phyloP scores from a whole-genome alignment of 2,888 invertebrate species.

The Mylabris sibirica region DNA sequence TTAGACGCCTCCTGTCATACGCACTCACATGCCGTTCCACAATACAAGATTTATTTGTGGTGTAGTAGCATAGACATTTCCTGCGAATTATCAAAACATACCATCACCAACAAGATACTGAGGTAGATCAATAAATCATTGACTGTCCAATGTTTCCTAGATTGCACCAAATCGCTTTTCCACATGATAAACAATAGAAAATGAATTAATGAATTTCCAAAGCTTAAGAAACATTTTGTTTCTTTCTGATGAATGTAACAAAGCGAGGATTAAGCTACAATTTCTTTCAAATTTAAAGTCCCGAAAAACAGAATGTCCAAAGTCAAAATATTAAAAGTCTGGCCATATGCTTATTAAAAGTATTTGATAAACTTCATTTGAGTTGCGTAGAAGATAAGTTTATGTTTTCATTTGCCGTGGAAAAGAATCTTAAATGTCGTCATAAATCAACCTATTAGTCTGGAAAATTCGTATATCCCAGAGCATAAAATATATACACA shows the following conservation, averaged over 20 bases:
- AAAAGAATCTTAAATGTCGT: neutral
- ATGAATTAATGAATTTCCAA: too few species aligned
- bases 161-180: neutral
- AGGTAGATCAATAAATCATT: neutral
- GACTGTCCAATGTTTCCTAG: neutral
- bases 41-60: slow-evolving; percentile 55
- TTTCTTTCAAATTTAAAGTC: too few species aligned
- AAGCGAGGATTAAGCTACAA: too few species aligned
- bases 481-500: neutral
- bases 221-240: too few species aligned
- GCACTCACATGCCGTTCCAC: slow-evolving; percentile 48
- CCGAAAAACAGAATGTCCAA: too few species aligned
- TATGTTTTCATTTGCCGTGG: neutral
- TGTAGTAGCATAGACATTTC: neutral
- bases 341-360: neutral
- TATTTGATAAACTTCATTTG: neutral
- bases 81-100: slow-evolving; percentile 1
- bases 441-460: slow-evolving; percentile 4
- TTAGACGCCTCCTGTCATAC: slow-evolving; percentile 53
- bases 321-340: too few species aligned
- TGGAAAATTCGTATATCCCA: neutral
- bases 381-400: neutral
- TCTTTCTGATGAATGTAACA: too few species aligned
- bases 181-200: too few species aligned
- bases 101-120: neutral